A percentile compares a stretch with the other conserved stretches of the same genome.
These are phyloP conservation scores for Cavia porcellus DNA, from an alignment of 2,113 vertebrate genomes.

Conservation along the genomic window DNA sequence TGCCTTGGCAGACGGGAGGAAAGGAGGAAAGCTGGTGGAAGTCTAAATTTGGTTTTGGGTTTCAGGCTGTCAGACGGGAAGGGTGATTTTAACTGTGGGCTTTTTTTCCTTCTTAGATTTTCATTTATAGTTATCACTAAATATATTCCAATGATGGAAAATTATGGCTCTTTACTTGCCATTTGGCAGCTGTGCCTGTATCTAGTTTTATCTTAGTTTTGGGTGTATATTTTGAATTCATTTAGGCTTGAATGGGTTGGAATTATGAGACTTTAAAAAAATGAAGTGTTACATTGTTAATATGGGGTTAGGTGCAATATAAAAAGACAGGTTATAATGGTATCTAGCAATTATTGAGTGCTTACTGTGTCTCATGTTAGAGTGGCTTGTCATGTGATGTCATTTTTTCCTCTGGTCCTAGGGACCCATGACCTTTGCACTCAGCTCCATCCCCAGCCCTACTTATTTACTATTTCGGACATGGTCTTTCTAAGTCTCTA, in stretches of 20 bases:
- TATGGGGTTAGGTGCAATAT: constrained; percentile 75
- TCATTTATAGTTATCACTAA: constrained; percentile 85
- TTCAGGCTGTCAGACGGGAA: constrained; percentile 74
- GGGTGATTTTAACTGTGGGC: constrained; percentile 52
- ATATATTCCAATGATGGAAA: constrained; percentile 81
- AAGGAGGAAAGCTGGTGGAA: constrained; percentile 55
- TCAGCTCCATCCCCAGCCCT: neutral
- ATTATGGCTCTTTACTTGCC: constrained; percentile 79
- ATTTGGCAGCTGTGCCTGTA: constrained; percentile 81
- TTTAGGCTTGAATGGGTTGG: constrained; percentile 71
- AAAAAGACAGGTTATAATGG: constrained; percentile 77
- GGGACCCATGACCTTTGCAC: neutral
- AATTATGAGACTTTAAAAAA: constrained; percentile 74
- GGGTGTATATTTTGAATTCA: constrained; percentile 81
- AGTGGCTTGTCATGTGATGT: neutral
- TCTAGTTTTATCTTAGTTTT: constrained; percentile 75
- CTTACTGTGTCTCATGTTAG: constrained; percentile 18
- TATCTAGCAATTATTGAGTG: constrained; percentile 60
- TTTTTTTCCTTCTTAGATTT: constrained; percentile 59
- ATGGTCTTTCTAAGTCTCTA: neutral
- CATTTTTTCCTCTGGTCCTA: neutral
- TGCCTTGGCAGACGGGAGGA: constrained; percentile 34
- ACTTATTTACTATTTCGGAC: neutral
- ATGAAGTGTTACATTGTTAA: constrained; percentile 70
- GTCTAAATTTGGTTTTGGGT: constrained; percentile 63